Percentiles rank a stretch among this genome's conserved stretches.
These are phyloP conservation scores for Hoplostethus mediterraneus DNA, from an alignment of 2,797 vertebrate species.

Conservation along the genomic window DNA sequence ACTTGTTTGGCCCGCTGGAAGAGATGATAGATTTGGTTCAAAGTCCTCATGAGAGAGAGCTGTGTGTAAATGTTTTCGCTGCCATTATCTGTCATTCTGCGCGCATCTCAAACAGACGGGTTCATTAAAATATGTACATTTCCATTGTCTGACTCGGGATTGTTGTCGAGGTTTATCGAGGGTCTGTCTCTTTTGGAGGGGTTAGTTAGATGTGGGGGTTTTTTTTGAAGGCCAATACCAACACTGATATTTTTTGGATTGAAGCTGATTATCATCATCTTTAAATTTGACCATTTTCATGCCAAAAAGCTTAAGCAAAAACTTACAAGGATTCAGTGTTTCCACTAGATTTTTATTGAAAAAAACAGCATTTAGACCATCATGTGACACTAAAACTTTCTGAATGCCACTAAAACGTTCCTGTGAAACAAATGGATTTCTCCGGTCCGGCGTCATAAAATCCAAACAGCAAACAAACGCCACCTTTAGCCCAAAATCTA, in stretches of 20 bases:
- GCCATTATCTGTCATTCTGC: constrained; percentile 19
- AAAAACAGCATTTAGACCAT: no score
- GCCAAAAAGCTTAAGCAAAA: no score
- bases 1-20: constrained; percentile 11
- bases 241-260: not conserved
- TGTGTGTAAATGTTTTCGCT: constrained; percentile 1
- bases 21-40: constrained; percentile 40
- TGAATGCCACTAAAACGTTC: no score
- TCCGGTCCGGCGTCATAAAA: no score
- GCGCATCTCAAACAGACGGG: constrained; percentile 16
- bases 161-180: not conserved
- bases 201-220: not conserved
- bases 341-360: no score
- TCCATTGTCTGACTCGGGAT: constrained; percentile 9
- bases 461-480: no score
- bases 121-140: constrained; percentile 27
- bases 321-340: no score
- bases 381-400: no score
- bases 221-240: constrained; percentile 7
- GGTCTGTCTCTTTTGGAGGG: not conserved
- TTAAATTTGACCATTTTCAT: no score
- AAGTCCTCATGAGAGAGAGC: constrained; percentile 28
- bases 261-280: no score
- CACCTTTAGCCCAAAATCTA: no score
- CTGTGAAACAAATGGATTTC: no score